These are phyloP conservation scores for Tachycineta bicolor DNA, from an alignment of 2,113 vertebrate species.

Conservation along the genomic window DNA sequence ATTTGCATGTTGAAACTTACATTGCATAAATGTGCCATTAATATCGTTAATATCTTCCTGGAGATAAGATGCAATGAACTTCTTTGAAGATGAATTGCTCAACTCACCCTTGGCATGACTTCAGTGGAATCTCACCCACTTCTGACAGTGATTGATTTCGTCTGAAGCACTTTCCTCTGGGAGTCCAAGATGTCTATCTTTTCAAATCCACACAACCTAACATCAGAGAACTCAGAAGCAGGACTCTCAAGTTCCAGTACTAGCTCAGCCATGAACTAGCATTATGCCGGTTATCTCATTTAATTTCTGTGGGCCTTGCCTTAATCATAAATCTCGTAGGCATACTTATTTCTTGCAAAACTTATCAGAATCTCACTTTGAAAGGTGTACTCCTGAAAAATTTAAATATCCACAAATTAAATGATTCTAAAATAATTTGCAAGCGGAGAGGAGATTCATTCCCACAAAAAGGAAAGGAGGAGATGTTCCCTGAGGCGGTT, in stretches of 20 bases:
- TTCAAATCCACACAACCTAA: slow-evolving; percentile 12
- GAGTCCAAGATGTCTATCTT: slow-evolving; percentile 60
- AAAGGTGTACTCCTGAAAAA: slow-evolving; percentile 7
- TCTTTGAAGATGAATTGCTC: slow-evolving; percentile 65
- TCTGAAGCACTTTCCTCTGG: slow-evolving; percentile 56
- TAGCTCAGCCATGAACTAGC: slow-evolving; percentile 14
- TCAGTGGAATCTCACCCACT: slow-evolving; percentile 49
- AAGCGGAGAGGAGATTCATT: slow-evolving; percentile 12
- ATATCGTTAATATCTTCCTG: slow-evolving; percentile 55
- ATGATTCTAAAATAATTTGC: slow-evolving; percentile 44
- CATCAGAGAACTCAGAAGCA: slow-evolving; percentile 57
- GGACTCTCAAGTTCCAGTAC: slow-evolving; percentile 61
- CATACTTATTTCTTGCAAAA: slow-evolving; percentile 32
- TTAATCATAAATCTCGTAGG: slow-evolving; percentile 17
- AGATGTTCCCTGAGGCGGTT: neutral
- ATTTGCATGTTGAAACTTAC: slow-evolving; percentile 38
- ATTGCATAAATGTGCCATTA: slow-evolving; percentile 3
- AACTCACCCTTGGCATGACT: slow-evolving; percentile 55
- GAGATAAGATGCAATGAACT: slow-evolving; percentile 49
- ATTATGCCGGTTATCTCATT: slow-evolving; percentile 16
- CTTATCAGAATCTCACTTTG: slow-evolving; percentile 32
- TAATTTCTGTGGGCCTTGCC: slow-evolving; percentile 5
- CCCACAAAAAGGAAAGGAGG: slow-evolving; percentile 22
- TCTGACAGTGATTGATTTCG: slow-evolving; percentile 57
- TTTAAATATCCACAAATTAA: slow-evolving; percentile 46